Evolutionary conservation across 1,140 invertebrate species (phyloP), one percentile per base, ranked within the genome.

Genomic region (Bilobella aurantiaca): DNA sequence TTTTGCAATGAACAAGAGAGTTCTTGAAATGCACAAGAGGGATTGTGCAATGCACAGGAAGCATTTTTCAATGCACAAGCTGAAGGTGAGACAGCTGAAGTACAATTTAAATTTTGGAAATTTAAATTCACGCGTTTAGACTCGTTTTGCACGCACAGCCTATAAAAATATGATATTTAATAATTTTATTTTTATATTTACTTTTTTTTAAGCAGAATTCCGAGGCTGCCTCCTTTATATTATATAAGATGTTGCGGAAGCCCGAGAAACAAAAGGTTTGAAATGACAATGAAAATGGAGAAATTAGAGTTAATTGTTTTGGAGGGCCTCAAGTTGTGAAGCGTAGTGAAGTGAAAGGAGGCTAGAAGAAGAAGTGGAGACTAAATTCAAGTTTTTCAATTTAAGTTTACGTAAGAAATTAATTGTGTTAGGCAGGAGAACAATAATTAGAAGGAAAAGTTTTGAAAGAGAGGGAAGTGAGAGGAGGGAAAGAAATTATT

Each of bases 341-440:
- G 49, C 21, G 14, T 53, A 23, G 14, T 23, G 14, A 16, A 53
- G 12, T 53, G 49, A 53, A 23, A 16, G 49, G 8, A n/a, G n/a
- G n/a, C n/a, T n/a, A n/a, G n/a, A n/a, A n/a, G n/a, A n/a, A n/a
- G 23, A 53, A 53, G 25, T 53, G 23, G 49, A 5, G 21, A 53
- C 14, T 53, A 53, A 53, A 23, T 53, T 23, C 49, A 53, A 53
- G 49, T 53, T 53, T 53, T 53, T 53, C 49, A 53, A 53, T 53
- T 53, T 53, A 53, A 53, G 49, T 53, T 53, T 53, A 53, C 49
- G 49, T 53, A 53, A 53, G 49, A 53, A 53, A 53, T 53, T 53
- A 53, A 53, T 53, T 53, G 49, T 53, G 49, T 53, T 42, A 42
- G 18, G 34, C 8, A 18, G 8, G 34, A 18, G 34, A 42, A 53